Percentiles rank a stretch among this genome's conserved stretches.
phyloP scores from a whole-genome alignment of 2,888 invertebrate species.

The Achlya flavicornis region DNA sequence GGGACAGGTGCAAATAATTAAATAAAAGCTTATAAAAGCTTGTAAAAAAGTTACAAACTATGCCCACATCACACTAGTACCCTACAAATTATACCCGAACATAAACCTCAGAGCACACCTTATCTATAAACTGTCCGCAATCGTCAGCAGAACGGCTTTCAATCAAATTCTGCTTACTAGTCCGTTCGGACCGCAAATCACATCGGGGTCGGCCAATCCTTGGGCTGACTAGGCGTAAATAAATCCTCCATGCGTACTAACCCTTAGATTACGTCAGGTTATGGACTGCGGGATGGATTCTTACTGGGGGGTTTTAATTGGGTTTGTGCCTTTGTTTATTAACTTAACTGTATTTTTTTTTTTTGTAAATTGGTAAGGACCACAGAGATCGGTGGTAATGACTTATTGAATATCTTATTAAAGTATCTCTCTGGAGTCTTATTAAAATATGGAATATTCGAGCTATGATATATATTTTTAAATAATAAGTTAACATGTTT shows the following conservation, averaged over 20 bases:
- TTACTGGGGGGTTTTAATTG: background rate
- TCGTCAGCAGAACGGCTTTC: conserved; percentile 45
- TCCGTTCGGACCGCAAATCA: conserved; percentile 52
- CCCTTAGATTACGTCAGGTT: conserved; percentile 9
- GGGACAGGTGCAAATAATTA: background rate
- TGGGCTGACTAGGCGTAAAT: conserved; percentile 40
- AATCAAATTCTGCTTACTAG: conserved; percentile 59
- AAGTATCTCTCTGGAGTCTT: too few relatives aligned
- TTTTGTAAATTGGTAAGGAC: too few relatives aligned
- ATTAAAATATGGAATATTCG: too few relatives aligned
- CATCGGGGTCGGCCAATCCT: conserved; percentile 39
- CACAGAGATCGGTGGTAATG: too few relatives aligned
- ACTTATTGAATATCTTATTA: too few relatives aligned
- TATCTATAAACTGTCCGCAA: conserved; percentile 34
- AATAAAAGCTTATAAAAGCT: background rate
- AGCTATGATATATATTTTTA: too few relatives aligned
- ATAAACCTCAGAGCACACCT: conserved; percentile 15
- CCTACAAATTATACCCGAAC: conserved; percentile 5
- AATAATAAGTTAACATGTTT: too few relatives aligned
- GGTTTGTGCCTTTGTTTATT: background rate
- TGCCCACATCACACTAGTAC: background rate
- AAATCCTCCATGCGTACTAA: conserved; percentile 25
- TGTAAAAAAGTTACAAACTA: too few relatives aligned
- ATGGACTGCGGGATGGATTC: background rate
- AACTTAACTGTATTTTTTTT: too few relatives aligned